Percentiles rank a stretch among this genome's conserved stretches.
These are phyloP conservation scores for Rhinopomastus cyanomelas DNA, from an alignment of 2,113 vertebrate genomes.

Conservation along the genomic window DNA sequence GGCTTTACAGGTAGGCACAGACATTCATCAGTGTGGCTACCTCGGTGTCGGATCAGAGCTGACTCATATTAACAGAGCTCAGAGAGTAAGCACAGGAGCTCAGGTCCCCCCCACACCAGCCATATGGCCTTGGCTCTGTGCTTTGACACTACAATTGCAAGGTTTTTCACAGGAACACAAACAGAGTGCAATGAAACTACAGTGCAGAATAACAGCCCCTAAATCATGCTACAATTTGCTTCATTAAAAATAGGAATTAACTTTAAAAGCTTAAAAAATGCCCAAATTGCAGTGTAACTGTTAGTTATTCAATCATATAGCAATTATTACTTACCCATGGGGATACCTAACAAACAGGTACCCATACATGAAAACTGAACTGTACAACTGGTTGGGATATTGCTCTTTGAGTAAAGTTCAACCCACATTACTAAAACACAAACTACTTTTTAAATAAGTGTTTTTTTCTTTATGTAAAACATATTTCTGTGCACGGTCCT, in stretches of 20 bases:
- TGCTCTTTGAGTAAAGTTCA: neutral
- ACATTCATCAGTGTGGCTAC: neutral
- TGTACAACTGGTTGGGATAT: neutral
- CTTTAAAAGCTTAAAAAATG: neutral
- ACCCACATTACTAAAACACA: neutral
- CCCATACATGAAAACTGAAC: slow-evolving; percentile 5
- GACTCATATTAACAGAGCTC: neutral
- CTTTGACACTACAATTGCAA: neutral
- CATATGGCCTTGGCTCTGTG: neutral
- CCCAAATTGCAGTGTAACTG: neutral
- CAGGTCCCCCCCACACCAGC: neutral
- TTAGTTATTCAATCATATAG: slow-evolving; percentile 22
- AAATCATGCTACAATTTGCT: neutral
- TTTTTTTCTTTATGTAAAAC: neutral
- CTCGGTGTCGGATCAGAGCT: neutral
- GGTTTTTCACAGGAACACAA: neutral
- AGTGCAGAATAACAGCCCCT: neutral
- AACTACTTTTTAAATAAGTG: neutral
- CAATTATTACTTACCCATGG: slow-evolving; percentile 26
- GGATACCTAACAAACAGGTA: neutral
- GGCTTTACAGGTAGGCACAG: neutral
- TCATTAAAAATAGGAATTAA: neutral
- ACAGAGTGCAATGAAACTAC: neutral
- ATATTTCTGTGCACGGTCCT: no score
- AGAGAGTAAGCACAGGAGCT: neutral